A percentile compares a stretch with the other conserved stretches of the same genome.
Conservation (phyloP, 2,113 vertebrate genomes). For the Vulpes lagopus region DNA sequence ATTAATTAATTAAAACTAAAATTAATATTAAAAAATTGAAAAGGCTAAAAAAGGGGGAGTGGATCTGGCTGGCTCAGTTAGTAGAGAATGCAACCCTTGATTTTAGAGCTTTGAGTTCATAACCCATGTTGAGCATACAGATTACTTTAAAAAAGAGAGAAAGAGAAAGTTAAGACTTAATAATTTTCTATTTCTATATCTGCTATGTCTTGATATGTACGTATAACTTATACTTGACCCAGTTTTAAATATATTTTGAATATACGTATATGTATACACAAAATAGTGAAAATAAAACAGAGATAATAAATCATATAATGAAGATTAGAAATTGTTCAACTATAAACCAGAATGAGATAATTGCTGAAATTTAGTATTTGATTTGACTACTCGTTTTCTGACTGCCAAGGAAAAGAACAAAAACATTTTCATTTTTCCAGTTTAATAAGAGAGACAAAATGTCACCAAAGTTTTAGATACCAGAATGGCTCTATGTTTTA, state of each 20-base stretch:
- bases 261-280: neutral
- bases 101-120: neutral
- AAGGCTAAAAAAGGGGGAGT: neutral
- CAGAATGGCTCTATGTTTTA: neutral
- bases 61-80: neutral
- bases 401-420: neutral
- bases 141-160: neutral
- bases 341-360: neutral
- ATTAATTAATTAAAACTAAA: neutral
- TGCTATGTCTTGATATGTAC: neutral
- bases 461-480: neutral
- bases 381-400: neutral
- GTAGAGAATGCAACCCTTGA: neutral
- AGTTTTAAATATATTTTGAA: neutral
- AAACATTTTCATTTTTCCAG: neutral
- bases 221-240: conserved; percentile 14
- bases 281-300: neutral
- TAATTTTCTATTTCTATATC: neutral
- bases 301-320: neutral
- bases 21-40: neutral
- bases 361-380: conserved; percentile 15
- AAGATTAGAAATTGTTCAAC: neutral
- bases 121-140: neutral
- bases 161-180: neutral
- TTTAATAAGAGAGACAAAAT: neutral